Evolutionary conservation across 2,113 vertebrate genomes (phyloP), one percentile per base, ranked within the genome.

Genomic region (Pachypanchax playfairii): DNA sequence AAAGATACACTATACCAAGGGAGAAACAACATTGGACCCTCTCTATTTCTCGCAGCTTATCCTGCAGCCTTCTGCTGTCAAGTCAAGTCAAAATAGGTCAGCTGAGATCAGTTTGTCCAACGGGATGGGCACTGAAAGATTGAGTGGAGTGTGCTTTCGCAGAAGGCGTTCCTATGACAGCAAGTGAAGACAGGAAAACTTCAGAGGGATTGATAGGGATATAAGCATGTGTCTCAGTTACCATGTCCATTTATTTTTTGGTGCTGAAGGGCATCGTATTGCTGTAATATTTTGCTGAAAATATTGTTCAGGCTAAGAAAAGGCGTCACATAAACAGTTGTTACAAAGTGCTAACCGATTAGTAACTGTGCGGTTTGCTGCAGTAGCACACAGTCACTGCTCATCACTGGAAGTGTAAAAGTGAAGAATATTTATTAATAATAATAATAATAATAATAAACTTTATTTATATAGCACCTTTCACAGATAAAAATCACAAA

Each of bases 1-100:
- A 91, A 91, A 85, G 85, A 80, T 47, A 18, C 49, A 63, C 83
- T 89, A 89, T 89, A 92, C 62, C 50, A 8, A 1, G 68, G 54
- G 58, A 85, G 81, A 82, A 82, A 80, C 53, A 69, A 63, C 61
- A 59, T 66, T 55, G 67, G 68, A 21, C 62, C 18, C 46, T 33
- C 49, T 36, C 21, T 38, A 33, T 41, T 65, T 55, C 68, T 60
- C 68, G 2, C 51, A 57, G 52, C 57, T 38, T 58, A 53, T 63
- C 68, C 42, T 11, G 49, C 63, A 26, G 54, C 43, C 48, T 50
- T 39, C 65, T 48, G 66, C 74, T 77, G 73, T 71, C 81, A 75
- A 65, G 60, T 26, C 20, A 55, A 65, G 66, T 79, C 70, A 79
- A 76, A 82, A 75, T 57, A 80, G 75, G 72, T 62, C 25, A 3